A percentile compares a stretch with the other conserved stretches of the same genome.
phyloP scores from a whole-genome alignment of 2,888 invertebrate species.

The Meteorus cinctellus region DNA sequence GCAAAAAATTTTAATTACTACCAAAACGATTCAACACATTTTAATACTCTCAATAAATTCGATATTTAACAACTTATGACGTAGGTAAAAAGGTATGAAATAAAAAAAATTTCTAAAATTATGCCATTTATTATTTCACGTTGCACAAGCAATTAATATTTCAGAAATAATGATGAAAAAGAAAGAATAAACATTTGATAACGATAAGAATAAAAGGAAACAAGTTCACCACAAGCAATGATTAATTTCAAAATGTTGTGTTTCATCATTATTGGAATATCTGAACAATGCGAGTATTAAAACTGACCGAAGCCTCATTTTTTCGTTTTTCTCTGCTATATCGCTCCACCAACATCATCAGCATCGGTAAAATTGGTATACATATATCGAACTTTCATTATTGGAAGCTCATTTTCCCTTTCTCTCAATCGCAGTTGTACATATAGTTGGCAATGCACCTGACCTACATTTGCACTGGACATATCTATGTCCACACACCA shows the following conservation, averaged over 20 bases:
- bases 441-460: constrained; percentile 48
- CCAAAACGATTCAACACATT: neutral
- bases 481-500: constrained; percentile 32
- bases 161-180: neutral
- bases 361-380: neutral
- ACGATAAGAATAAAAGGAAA: too few species aligned
- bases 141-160: neutral
- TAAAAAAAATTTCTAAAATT: neutral
- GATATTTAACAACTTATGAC: constrained; percentile 2
- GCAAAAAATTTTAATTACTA: constrained; percentile 18
- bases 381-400: constrained; percentile 40
- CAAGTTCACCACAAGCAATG: neutral
- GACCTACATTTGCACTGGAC: constrained; percentile 61
- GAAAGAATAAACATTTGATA: neutral
- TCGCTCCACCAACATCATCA: neutral
- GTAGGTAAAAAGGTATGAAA: neutral
- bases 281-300: neutral
- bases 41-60: constrained; percentile 12
- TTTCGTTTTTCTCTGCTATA: neutral
- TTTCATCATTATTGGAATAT: neutral
- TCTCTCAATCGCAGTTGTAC: constrained; percentile 19
- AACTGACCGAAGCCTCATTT: neutral
- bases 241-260: neutral
- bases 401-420: constrained; percentile 33
- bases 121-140: neutral